Evolutionary conservation across 2,888 invertebrate species (phyloP).

Genomic region (Tetranychus piercei): DNA sequence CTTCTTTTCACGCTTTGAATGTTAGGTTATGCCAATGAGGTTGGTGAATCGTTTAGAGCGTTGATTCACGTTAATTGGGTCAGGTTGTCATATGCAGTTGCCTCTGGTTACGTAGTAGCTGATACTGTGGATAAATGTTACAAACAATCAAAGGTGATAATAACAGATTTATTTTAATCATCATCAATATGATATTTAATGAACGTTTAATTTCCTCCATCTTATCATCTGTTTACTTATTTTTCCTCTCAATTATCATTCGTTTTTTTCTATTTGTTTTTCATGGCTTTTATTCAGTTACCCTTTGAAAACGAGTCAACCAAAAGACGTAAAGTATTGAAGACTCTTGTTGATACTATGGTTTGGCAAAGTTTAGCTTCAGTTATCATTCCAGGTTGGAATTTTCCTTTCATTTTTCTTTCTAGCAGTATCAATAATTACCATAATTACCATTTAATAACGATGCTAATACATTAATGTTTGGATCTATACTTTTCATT

Average conservation of each 20-base stretch:
- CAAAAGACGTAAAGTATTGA: neutral
- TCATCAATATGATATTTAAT: neutral
- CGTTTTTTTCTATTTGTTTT: neutral
- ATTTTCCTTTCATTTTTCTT: neutral
- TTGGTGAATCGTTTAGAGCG: conserved; percentile 78
- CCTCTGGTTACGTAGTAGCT: conserved; percentile 64
- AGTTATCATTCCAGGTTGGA: conserved; percentile 52
- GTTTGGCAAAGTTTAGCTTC: conserved; percentile 87
- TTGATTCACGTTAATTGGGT: conserved; percentile 53
- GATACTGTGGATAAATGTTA: conserved; percentile 62
- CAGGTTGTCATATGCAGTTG: conserved; percentile 51
- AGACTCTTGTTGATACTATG: conserved; percentile 55
- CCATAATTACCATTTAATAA: no score
- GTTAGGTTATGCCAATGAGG: conserved; percentile 82
- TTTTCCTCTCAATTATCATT: neutral
- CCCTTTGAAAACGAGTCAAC: neutral
- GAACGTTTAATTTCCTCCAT: neutral
- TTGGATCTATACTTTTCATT: neutral
- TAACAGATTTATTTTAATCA: conserved; percentile 31
- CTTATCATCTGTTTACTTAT: neutral
- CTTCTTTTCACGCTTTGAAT: neutral
- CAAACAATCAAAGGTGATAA: conserved; percentile 41
- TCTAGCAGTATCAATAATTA: neutral
- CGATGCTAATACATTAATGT: no score
- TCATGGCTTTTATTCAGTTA: neutral